Evolutionary conservation across 1,140 invertebrate genomes (phyloP), one percentile per base, ranked within the genome.

Genomic region (Octopus bimaculoides): DNA sequence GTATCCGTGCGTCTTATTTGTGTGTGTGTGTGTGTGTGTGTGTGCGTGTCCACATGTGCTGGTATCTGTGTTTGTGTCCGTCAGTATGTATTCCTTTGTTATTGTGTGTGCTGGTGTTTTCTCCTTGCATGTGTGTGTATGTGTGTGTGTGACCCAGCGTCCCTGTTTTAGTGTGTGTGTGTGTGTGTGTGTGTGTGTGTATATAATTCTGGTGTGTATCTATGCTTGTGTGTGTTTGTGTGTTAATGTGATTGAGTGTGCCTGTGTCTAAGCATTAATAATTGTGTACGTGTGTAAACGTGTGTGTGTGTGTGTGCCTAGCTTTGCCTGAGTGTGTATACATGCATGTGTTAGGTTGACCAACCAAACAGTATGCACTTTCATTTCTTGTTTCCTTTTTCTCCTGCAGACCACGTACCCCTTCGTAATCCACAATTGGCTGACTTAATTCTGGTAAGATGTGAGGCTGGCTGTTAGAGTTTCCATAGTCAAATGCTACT

Each of bases 381-480:
- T 41, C 26, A 41, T 61, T 17, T 9, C 5, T 71, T 14, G 5
- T 20, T 12, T 14, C 14, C 14, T 17, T 14, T 17, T 6, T 71
- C 3, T 20, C 26, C 66, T 71, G 14, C 66, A 71, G 66, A 71
- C 8, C 26, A 71, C 26, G 66, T n/a, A 71, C 66, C 66, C 17
- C 8, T 71, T 71, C 14, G 17, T n/a, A 71, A 6, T 71, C 66
- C 26, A n/a, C 17, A 71, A 12, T 20, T 71, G 66, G 66, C 14
- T 20, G 26, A 20, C 66, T 71, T 71, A 71, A 71, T n/a, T 71
- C 66, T 71, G 66, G 66, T 71, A 71, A 71, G 66, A 71, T 20
- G 17, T 71, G 14, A 20, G 14, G 26, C 66, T n/a, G 66, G 17
- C 66, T 71, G 17, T 71, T 20, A 71, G 14, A 6, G 66, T 71